phyloP scores from a whole-genome alignment of 2,888 invertebrate species.

The Pammene fasciana region DNA sequence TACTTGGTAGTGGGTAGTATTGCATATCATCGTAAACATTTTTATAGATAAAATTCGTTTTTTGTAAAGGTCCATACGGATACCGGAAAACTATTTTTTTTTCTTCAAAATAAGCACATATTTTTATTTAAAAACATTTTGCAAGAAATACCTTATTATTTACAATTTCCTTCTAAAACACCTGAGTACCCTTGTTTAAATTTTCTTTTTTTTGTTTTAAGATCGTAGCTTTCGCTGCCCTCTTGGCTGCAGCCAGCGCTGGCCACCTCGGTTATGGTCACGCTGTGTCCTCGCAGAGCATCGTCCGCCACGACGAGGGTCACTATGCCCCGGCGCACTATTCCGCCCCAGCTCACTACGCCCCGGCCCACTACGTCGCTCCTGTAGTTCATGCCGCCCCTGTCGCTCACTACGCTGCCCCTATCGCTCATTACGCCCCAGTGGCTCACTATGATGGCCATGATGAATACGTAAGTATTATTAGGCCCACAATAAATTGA shows the following conservation, averaged over 20 bases:
- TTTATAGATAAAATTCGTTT: no score
- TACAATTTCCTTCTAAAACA: neutral
- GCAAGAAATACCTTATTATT: no score
- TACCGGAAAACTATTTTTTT: no score
- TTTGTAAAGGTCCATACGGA: no score
- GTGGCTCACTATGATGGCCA: constrained; percentile 48
- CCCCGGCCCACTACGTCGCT: constrained; percentile 47
- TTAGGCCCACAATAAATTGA: neutral
- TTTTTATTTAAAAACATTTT: no score
- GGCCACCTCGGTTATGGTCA: constrained; percentile 61
- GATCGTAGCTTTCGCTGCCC: constrained; percentile 69
- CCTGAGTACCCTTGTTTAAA: neutral
- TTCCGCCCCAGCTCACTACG: constrained; percentile 45
- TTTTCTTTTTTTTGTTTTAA: constrained; percentile 46
- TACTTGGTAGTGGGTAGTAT: no score
- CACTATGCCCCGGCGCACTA: constrained; percentile 45
- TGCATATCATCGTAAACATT: no score
- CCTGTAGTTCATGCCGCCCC: constrained; percentile 44
- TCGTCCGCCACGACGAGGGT: constrained; percentile 65
- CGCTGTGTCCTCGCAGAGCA: constrained; percentile 68
- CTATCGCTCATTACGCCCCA: constrained; percentile 46
- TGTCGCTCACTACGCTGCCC: constrained; percentile 40
- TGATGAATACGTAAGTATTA: constrained; percentile 50
- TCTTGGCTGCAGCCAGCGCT: constrained; percentile 74
- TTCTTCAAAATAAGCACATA: no score